Conservation (phyloP, 2,797 vertebrate species). For the Synanceia verrucosa region DNA sequence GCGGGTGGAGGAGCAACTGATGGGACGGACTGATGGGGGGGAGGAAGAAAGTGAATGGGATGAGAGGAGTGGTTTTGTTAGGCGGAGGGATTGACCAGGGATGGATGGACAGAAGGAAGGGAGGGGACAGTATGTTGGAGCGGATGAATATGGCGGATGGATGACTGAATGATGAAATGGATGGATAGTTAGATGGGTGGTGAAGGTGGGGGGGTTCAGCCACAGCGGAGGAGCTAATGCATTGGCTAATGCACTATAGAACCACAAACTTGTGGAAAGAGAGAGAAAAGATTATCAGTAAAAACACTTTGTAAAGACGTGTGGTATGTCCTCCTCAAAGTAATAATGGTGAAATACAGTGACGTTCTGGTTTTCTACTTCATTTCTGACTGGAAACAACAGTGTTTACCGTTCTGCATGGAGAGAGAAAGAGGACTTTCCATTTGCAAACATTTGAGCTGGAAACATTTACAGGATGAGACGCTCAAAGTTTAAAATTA, state of each 20-base stretch:
- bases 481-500: neutral
- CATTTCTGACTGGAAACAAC: neutral
- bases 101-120: conserved; percentile 10
- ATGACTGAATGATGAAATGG: conserved; percentile 45
- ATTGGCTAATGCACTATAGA: conserved; percentile 28
- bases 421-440: neutral
- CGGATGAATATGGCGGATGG: conserved; percentile 27
- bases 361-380: neutral
- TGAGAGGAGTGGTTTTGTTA: conserved; percentile 3
- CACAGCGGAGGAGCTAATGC: conserved; percentile 40
- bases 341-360: neutral
- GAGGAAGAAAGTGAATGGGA: conserved; percentile 33
- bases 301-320: conserved; percentile 5
- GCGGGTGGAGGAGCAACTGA: conserved; percentile 50
- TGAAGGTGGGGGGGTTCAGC: neutral
- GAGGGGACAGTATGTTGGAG: conserved; percentile 17
- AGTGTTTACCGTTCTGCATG: neutral
- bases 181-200: neutral
- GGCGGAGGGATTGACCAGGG: conserved; percentile 15
- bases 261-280: conserved; percentile 27
- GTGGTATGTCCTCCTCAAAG: neutral
- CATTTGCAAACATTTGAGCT: neutral
- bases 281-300: neutral
- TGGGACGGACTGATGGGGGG: conserved; percentile 43
- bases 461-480: neutral